phyloP scores from a whole-genome alignment of 2,888 invertebrate species.

The Lasius platythorax region DNA sequence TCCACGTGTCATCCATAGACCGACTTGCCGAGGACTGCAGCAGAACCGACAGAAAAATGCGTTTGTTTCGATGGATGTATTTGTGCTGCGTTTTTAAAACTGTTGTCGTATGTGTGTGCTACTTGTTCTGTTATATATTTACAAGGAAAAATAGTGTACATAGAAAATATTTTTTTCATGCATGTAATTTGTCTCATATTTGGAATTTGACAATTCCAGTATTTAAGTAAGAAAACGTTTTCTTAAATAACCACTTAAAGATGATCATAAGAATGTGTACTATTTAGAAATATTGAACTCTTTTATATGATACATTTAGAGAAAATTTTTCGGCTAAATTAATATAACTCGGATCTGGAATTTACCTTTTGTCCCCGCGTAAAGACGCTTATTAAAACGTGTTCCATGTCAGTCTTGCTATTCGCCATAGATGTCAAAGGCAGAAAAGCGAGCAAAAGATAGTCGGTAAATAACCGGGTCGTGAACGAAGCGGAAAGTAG shows the following conservation, averaged over 20 bases:
- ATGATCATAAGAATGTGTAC: not conserved
- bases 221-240: not conserved
- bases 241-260: not conserved
- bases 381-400: constrained; percentile 2
- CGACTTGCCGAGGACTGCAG: not conserved
- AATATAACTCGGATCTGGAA: not conserved
- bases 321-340: not conserved
- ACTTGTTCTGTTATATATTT: not conserved
- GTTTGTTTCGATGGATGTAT: not conserved
- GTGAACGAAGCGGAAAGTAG: constrained; percentile 59
- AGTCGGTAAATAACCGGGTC: constrained; percentile 36
- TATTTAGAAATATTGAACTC: not conserved
- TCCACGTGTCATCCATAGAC: not conserved
- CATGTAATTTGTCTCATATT: not conserved
- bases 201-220: not conserved
- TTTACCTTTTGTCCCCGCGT: not conserved
- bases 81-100: constrained; percentile 14
- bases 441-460: constrained; percentile 29
- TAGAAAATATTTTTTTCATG: not conserved
- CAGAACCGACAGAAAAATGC: constrained; percentile 1
- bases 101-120: not conserved
- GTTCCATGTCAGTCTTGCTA: not conserved
- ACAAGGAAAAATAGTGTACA: not conserved
- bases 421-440: constrained; percentile 23
- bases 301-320: not conserved